phyloP scores from a whole-genome alignment of 2,888 invertebrate species.

The Stegana nigrithorax region DNA sequence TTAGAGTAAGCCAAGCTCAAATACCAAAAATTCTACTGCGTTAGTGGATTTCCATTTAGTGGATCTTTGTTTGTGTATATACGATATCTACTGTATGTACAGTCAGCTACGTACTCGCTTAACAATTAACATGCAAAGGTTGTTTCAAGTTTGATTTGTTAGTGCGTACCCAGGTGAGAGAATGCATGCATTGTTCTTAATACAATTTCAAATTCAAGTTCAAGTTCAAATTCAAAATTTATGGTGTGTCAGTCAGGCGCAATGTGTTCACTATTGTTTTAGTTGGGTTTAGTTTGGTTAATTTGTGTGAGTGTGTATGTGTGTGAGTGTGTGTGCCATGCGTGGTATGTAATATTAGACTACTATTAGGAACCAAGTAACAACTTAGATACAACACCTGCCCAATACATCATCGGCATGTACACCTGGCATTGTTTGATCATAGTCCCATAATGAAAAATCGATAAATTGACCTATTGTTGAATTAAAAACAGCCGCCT shows the following conservation, averaged over 20 bases:
- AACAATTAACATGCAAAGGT: neutral
- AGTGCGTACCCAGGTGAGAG: neutral
- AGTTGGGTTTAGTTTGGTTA: neutral
- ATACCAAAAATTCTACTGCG: neutral
- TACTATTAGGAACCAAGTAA: neutral
- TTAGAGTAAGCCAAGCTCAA: neutral
- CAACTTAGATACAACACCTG: conserved; percentile 74
- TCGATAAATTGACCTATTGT: conserved; percentile 79
- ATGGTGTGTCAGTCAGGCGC: neutral
- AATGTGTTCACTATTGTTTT: too few relatives aligned
- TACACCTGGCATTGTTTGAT: conserved; percentile 81
- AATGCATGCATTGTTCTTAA: neutral
- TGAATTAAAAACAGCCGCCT: conserved; percentile 81
- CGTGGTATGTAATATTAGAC: neutral
- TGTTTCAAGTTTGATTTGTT: neutral
- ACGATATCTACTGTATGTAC: neutral
- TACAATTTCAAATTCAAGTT: too few relatives aligned
- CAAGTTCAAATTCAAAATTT: too few relatives aligned
- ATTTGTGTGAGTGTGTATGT: neutral
- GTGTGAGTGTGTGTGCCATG: neutral
- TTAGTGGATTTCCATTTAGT: neutral
- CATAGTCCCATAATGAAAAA: conserved; percentile 86
- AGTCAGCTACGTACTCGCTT: neutral
- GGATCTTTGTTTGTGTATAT: neutral
- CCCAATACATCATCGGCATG: conserved; percentile 86